Base-by-base conservation (phyloP, 2,888 invertebrate species). In the Gastrophysa polygoni region DNA sequence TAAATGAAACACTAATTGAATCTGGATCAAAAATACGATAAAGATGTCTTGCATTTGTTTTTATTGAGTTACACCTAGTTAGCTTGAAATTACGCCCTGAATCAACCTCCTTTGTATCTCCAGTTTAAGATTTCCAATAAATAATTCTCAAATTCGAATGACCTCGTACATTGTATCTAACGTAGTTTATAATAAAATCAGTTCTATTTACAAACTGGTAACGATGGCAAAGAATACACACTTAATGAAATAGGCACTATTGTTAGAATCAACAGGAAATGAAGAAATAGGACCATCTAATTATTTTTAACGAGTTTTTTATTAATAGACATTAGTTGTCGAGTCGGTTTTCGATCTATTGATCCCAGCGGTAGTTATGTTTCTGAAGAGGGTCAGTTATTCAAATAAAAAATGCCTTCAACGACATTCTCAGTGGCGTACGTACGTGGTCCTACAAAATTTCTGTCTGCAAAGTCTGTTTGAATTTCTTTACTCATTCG, bases 231-330 rank as follows among this genome's bases (percentile, higher is more conserved):
- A 24, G 24, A 38, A 14, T 38, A 38, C 11, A 38, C 38, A 38
- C 38, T 38, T 38, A 14, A 38, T 14, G 14, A 38, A 38, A n/a
- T n/a, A n/a, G n/a, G n/a, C 3, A 38, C 38, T 38, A 38, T 38
- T 38, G 38, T 38, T 38, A 38, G 29, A 32, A 32, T 6, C 29
- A 32, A 32, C 29, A 32, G 38, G 38, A 38, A 14, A 38, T 38
- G 14, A 14, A 38, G 38, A 38, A 14, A 38, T 14, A 11, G n/a
- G 38, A 38, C 38, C 38, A 38, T 38, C 38, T 38, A 38, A 38
- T 38, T 38, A 38, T n/a, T 38, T 38, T 38, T 38, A 38, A 38
- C 38, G 38, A 38, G 38, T 38, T 38, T 38, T 38, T 38, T 38
- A 38, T 38, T 38, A 14, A 38, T 14, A 14, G 38, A 38, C 38